Evolutionary conservation across 2,113 vertebrate genomes (phyloP), one percentile per base, ranked within the genome.

Genomic region (Platysteira castanea): DNA sequence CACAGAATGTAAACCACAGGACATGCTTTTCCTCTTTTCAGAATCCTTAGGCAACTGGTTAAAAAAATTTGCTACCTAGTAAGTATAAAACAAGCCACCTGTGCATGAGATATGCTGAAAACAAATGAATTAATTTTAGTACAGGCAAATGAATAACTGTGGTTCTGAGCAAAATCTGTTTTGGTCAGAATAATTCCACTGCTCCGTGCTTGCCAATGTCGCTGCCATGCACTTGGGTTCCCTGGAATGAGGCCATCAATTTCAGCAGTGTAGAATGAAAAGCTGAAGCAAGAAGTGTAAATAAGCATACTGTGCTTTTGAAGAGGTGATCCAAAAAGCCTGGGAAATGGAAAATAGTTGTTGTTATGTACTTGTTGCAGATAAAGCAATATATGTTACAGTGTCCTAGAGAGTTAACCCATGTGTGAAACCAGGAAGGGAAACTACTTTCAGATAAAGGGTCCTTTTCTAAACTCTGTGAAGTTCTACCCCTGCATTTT

Each of bases 331-430:
- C 84, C 83, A 95, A 95, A 95, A 92, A 92, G 60, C 26, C 63
- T 85, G 67, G 84, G 71, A 95, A 96, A 93, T 85, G 50, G 80
- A 94, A 96, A 96, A 80, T 79, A 90, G 57, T 70, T 60, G 68
- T 95, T 96, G 80, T 94, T 95, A 87, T 89, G 80, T 80, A 67
- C 64, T 69, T 2, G 1, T 84, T 85, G 37, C 83, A 93, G 90
- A 96, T 94, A 88, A 93, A 96, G 59, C 26, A 94, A 85, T 95
- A 78, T 79, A 84, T 69, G 31, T 91, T 94, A 79, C 84, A 87
- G 50, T n/a, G 41, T 65, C 27, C 61, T 91, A 64, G 73, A 95
- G 84, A 95, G 31, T 63, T 82, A 96, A 94, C 19, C 31, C 31
- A 27, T 50, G 59, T 79, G 44, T 94, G 87, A 95, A 95, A 89